Evolutionary conservation across 2,113 vertebrate species (phyloP).

Genomic region (Connochaetes taurinus): DNA sequence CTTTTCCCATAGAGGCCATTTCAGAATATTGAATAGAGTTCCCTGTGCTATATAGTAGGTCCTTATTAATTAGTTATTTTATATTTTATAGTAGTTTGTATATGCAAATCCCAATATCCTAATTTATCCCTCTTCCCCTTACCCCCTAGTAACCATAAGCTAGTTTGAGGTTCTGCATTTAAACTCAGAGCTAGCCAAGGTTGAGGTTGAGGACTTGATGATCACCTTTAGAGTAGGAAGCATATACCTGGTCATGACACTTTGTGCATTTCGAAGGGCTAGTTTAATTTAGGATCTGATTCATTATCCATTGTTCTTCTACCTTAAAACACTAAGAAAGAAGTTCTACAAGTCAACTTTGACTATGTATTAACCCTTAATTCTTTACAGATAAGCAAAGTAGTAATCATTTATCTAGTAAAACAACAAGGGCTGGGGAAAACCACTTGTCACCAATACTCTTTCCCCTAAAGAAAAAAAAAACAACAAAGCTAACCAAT

Average conservation of each 20-base stretch:
- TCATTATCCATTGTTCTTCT: not conserved
- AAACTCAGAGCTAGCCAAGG: not conserved
- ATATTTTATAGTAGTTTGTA: not conserved
- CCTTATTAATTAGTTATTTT: not conserved
- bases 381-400: not conserved
- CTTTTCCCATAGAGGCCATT: not conserved
- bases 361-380: not conserved
- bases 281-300: not conserved
- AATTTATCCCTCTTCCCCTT: not conserved
- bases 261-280: not conserved
- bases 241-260: not conserved
- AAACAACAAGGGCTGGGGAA: not conserved
- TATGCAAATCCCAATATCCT: not conserved
- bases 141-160: not conserved
- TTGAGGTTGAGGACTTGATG: not conserved
- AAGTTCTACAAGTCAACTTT: not conserved
- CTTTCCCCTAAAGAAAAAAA: not conserved
- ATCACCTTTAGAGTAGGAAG: not conserved
- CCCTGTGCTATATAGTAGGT: not conserved
- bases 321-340: not conserved
- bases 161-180: not conserved
- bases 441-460: not conserved
- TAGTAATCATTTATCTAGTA: not conserved
- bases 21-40: not conserved
- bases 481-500: not conserved